A percentile compares a stretch with the other conserved stretches of the same genome.
These are phyloP conservation scores for Drosophila paulistorum DNA, from an alignment of 1,140 invertebrate species.

Conservation along the genomic window DNA sequence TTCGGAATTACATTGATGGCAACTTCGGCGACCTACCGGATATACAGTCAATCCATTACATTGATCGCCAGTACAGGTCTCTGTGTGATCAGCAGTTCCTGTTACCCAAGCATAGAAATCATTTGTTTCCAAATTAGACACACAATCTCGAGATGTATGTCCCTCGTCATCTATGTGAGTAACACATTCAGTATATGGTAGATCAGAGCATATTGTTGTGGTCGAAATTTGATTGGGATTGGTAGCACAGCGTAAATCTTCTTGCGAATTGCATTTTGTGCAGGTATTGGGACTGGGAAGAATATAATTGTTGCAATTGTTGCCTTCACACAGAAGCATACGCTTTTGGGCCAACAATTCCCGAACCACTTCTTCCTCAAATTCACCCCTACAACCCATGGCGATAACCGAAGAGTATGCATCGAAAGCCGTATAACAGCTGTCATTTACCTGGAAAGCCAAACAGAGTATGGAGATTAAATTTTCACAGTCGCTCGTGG, in stretches of 20 bases:
- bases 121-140: slow-evolving; percentile 38
- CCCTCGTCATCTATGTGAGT: slow-evolving; percentile 56
- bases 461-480: slow-evolving; percentile 26
- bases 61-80: slow-evolving; percentile 53
- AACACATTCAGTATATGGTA: slow-evolving; percentile 70
- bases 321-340: slow-evolving; percentile 56
- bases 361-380: slow-evolving; percentile 55
- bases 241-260: slow-evolving; percentile 64
- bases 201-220: slow-evolving; percentile 40
- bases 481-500: slow-evolving; percentile 41
- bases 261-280: slow-evolving; percentile 50
- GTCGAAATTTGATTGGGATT: slow-evolving; percentile 64
- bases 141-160: slow-evolving; percentile 59
- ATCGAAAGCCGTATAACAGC: slow-evolving; percentile 68
- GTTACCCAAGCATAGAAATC: slow-evolving; percentile 62
- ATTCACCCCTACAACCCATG: slow-evolving; percentile 74
- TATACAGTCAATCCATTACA: slow-evolving; percentile 69
- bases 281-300: slow-evolving; percentile 55
- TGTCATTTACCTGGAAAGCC: slow-evolving; percentile 55
- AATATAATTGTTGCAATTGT: slow-evolving; percentile 54
- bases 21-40: slow-evolving; percentile 49
- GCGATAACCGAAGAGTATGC: slow-evolving; percentile 29
- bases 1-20: slow-evolving; percentile 65
- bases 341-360: slow-evolving; percentile 62
- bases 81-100: slow-evolving; percentile 45